phyloP scores from a whole-genome alignment of 1,140 invertebrate genomes.

The Lepidostoma basale region DNA sequence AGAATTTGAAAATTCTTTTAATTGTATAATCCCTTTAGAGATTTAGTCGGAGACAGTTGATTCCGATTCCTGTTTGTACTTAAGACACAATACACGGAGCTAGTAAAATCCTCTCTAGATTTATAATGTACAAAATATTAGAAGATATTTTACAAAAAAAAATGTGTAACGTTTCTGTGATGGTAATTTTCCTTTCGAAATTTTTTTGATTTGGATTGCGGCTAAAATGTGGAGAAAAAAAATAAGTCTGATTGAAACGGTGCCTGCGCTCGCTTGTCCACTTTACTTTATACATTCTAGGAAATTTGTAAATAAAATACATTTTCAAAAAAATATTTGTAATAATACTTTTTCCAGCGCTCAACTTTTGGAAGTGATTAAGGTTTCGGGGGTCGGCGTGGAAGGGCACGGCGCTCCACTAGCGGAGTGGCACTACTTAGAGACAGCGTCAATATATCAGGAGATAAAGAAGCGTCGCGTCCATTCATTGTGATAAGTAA shows the following conservation, averaged over 20 bases:
- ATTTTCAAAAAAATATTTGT: neutral
- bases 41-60: neutral
- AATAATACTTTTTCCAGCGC: constrained; percentile 8
- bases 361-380: constrained; percentile 25
- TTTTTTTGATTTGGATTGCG: constrained; percentile 28
- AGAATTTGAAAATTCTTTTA: too few species aligned
- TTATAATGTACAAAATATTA: constrained; percentile 23
- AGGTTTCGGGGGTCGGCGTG: too few species aligned
- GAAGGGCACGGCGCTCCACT: too few species aligned
- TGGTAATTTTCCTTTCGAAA: constrained; percentile 31
- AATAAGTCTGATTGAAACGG: constrained; percentile 34
- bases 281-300: constrained; percentile 30
- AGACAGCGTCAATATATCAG: constrained; percentile 13
- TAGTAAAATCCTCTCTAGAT: constrained; percentile 6
- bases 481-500: constrained; percentile 46
- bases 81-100: neutral
- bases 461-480: constrained; percentile 35
- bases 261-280: constrained; percentile 34
- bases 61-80: neutral
- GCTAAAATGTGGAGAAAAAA: constrained; percentile 7
- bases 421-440: too few species aligned
- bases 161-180: constrained; percentile 27
- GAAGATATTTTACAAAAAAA: constrained; percentile 22
- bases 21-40: neutral
- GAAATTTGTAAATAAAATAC: constrained; percentile 35